Conservation (phyloP, 2,797 vertebrate genomes). For the Coregonus suidteri region DNA sequence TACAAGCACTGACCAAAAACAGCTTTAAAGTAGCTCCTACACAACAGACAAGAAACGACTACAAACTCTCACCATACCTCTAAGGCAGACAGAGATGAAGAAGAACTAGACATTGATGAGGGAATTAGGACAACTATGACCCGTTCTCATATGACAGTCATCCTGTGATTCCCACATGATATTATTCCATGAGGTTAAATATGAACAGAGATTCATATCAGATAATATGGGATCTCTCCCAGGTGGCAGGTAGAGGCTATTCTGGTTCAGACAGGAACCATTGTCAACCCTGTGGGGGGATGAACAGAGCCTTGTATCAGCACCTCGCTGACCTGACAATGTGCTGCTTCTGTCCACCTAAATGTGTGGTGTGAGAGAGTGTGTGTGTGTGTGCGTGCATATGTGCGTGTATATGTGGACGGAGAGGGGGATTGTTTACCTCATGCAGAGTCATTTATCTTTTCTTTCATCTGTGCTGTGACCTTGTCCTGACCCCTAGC, state of each 20-base stretch:
- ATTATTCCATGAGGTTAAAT: slow-evolving; percentile 38
- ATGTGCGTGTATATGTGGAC: slow-evolving; percentile 63
- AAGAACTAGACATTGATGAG: slow-evolving; percentile 13
- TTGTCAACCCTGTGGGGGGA: slow-evolving; percentile 67
- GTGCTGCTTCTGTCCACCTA: slow-evolving; percentile 80
- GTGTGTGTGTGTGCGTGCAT: slow-evolving; percentile 30
- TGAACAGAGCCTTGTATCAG: slow-evolving; percentile 75
- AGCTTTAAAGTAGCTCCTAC: not conserved
- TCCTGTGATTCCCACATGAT: not conserved
- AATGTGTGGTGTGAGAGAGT: slow-evolving; percentile 68
- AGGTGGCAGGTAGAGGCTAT: slow-evolving; percentile 79
- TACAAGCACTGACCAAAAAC: not conserved
- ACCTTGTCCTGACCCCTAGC: slow-evolving; percentile 88
- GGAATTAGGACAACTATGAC: slow-evolving; percentile 12
- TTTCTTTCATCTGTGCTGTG: slow-evolving; percentile 74
- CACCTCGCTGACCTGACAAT: slow-evolving; percentile 82
- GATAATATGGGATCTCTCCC: slow-evolving; percentile 61
- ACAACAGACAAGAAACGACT: not conserved
- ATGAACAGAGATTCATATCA: slow-evolving; percentile 59
- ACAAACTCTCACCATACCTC: not conserved
- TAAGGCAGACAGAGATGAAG: not conserved
- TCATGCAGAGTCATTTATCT: slow-evolving; percentile 79
- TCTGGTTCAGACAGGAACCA: slow-evolving; percentile 78
- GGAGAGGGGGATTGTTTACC: slow-evolving; percentile 77
- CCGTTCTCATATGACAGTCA: slow-evolving; percentile 33